These are phyloP conservation scores for Aplidium turbinatum DNA, from an alignment of 23 tunicate species.

Conservation along the genomic window DNA sequence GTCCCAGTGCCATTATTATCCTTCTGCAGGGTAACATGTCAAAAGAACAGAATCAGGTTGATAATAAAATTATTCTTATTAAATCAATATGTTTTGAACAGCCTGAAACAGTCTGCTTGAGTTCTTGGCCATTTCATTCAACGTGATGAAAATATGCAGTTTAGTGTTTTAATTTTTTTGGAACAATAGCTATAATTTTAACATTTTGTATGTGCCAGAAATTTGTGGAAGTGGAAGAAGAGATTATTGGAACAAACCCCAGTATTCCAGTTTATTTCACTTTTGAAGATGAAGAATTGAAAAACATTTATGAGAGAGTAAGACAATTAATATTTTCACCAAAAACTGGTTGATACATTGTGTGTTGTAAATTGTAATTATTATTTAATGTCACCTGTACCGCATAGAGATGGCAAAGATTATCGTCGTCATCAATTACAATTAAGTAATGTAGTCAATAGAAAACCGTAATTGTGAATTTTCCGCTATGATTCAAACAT, in stretches of 20 bases:
- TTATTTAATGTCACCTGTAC: no score
- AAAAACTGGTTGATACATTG: no score
- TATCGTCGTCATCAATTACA: no score
- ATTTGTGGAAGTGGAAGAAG: conserved; percentile 65
- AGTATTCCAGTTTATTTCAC: conserved; percentile 85
- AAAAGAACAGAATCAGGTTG: conserved; percentile 43
- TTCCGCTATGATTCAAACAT: no score
- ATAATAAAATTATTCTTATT: not conserved
- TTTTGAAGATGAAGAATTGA: conserved; percentile 68
- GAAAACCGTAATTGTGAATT: no score
- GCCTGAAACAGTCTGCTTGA: not conserved
- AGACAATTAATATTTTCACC: no score
- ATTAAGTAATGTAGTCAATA: no score
- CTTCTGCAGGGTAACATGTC: conserved; percentile 64
- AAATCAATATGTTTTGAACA: no score
- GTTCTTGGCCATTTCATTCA: not conserved
- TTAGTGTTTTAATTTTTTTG: not conserved
- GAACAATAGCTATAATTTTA: not conserved
- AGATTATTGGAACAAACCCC: conserved; percentile 41
- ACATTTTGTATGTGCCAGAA: conserved; percentile 28
- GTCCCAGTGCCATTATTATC: conserved; percentile 65
- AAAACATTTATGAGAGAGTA: conserved; percentile 55
- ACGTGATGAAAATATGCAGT: not conserved
- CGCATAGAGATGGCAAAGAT: no score
- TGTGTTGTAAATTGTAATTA: no score